Base-by-base conservation (phyloP, 2,113 vertebrate species). In the Prunella himalayana region DNA sequence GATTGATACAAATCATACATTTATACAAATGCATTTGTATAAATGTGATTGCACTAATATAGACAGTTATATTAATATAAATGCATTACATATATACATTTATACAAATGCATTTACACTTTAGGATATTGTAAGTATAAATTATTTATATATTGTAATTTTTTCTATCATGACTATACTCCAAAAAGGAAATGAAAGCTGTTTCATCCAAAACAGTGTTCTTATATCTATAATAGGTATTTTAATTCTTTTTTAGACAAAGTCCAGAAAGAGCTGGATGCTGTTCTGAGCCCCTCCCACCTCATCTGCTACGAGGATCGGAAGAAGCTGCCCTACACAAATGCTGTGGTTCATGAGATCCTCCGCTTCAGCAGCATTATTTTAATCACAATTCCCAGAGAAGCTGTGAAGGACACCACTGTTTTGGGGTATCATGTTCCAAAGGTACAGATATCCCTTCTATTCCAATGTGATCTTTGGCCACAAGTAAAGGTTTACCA, bases 291-390 rank as follows among this genome's bases (percentile, higher is more conserved):
- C 54, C 79, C 71, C 25, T 83, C 79, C 35, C 79, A 63, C 8
- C 41, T 56, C 56, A 56, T 90, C 71, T 90, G 79, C 63, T 90
- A 69, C 0, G 87, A 90, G 71, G 87, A 90, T 27, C 49, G 87
- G 47, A 90, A 90, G 79, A 47, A 63, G 79, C 71, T 90, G 87
- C 87, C 87, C 0, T 90, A 82, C 42, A 90, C 94, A 25, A 72
- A 92, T 0, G 94, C 96, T 18, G 95, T 98, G 64, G 61, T 97
- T 44, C 97, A 97, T 0, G 96, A 96, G 84, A 95, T 94, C 27
- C 76, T 96, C 25, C 81, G 63, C 10, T 92, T 92, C 28, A 73
- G 95, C 56, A 94, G 94, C 4, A 79, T 95, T 3, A 0, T 96
- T 66, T 47, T 95, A 4, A 75, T 97, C 80, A 94, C 92, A 1